A percentile compares a stretch with the other conserved stretches of the same genome.
Evolutionary conservation across 2,797 vertebrate species (phyloP).

Genomic region (Danio aesculapii): DNA sequence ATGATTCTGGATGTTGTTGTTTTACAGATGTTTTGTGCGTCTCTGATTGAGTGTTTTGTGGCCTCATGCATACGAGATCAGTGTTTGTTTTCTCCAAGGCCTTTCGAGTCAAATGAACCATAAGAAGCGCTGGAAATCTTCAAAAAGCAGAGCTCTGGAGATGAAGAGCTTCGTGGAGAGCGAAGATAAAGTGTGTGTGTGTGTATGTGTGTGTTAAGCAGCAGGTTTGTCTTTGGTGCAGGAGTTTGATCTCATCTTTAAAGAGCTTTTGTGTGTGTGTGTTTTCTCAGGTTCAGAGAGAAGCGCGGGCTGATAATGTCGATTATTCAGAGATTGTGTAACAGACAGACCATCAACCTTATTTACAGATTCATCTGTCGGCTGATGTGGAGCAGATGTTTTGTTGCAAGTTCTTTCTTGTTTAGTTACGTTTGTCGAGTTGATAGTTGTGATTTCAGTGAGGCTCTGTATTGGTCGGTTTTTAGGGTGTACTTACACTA

Average conservation of each 20-base stretch:
- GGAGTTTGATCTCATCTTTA: conserved; percentile 12
- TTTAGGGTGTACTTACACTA: background rate
- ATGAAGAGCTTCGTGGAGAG: background rate
- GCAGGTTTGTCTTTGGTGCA: background rate
- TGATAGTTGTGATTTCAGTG: background rate
- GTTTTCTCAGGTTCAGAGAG: background rate
- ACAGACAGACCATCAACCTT: background rate
- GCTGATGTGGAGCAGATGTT: conserved; percentile 10
- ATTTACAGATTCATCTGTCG: background rate
- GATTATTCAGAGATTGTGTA: background rate
- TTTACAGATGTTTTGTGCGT: conserved; percentile 33
- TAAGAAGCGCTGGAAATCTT: background rate
- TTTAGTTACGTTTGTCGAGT: background rate
- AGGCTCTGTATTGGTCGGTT: background rate
- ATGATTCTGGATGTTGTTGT: conserved; percentile 10
- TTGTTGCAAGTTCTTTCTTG: background rate
- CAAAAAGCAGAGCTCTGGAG: background rate
- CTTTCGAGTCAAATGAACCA: background rate
- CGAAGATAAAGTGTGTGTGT: conserved; percentile 2
- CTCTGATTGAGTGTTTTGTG: conserved; percentile 13
- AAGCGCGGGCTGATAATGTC: background rate
- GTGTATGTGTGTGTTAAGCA: background rate
- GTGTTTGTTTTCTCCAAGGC: background rate
- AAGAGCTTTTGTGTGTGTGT: background rate
- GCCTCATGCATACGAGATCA: conserved; percentile 30